These are phyloP conservation scores for Apotomis betuletana DNA, from an alignment of 2,888 invertebrate genomes.

Conservation along the genomic window DNA sequence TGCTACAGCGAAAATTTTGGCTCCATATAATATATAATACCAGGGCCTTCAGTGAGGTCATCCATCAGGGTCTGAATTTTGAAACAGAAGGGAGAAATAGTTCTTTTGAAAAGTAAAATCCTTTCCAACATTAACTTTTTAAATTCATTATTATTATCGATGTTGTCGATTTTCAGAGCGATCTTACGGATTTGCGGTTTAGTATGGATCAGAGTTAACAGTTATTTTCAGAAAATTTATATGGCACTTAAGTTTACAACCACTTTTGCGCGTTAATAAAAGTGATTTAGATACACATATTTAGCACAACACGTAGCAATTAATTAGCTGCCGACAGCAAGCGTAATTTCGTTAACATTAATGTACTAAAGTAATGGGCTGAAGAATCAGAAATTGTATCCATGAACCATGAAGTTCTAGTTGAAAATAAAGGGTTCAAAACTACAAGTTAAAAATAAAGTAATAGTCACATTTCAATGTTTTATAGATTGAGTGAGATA, in stretches of 20 bases:
- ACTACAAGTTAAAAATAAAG: no score
- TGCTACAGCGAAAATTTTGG: not conserved
- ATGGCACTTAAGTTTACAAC: conserved; percentile 18
- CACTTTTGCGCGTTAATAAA: conserved; percentile 33
- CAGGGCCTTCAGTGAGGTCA: no score
- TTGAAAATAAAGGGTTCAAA: no score
- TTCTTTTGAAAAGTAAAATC: no score
- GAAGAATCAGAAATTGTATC: conserved; percentile 45
- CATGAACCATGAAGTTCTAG: not conserved
- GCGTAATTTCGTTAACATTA: conserved; percentile 48
- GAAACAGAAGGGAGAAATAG: no score
- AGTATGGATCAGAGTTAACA: not conserved
- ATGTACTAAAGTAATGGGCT: conserved; percentile 44
- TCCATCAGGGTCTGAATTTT: no score
- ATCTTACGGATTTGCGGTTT: not conserved
- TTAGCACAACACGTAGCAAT: conserved; percentile 37
- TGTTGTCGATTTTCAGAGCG: not conserved
- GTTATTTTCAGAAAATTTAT: conserved; percentile 20
- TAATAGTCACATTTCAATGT: no score
- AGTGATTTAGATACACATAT: conserved; percentile 33
- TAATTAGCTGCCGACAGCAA: conserved; percentile 48
- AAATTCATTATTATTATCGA: not conserved
- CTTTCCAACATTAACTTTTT: no score
- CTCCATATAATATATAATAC: no score
- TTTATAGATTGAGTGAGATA: not conserved